Evolutionary conservation across 2,113 vertebrate genomes (phyloP), one percentile per base, ranked within the genome.

Genomic region (Bujurquina vittata): DNA sequence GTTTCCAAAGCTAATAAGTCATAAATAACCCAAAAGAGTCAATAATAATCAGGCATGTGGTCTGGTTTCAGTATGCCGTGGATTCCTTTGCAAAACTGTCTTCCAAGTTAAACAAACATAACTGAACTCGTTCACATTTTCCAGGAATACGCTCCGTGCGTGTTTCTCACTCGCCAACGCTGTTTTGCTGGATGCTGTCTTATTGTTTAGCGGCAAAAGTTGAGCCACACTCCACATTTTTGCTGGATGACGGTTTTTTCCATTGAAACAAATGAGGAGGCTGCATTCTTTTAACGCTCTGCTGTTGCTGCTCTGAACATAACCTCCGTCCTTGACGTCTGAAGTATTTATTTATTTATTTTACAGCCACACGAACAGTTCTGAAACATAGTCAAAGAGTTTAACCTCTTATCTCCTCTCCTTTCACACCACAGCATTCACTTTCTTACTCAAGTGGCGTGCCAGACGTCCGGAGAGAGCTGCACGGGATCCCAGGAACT

Each of bases 391-490:
- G 52, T 12, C 31, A 31, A 54, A 33, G 46, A 6, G 12, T 54
- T 52, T 33, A 72, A 72, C 46, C 67, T 72, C 14, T 6, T 8
- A 72, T 33, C 54, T 72, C 67, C 26, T 54, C 46, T 79, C 58
- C 49, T 74, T 62, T 73, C 22, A 67, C 40, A 33, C 61, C 43
- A 62, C 73, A 11, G 20, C 37, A 52, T 73, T 29, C 17, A 31
- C 79, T n/a, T 75, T 75, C n/a, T 61, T 7, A 23, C 78, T 61
- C 80, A 31, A 54, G 10, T 35, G 56, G 79, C 46, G 31, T 7
- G 62, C 63, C 81, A 83, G 74, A 56, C 26, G n/a, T 81, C 58
- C 86, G 49, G 74, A n/a, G 59, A 88, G 81, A 29, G 14, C 60
- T 8, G 6, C 59, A 57, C 31, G 54, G 3, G 56, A 57, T 84